phyloP scores from a whole-genome alignment of 2,797 vertebrate species.

The Staurois parvus region DNA sequence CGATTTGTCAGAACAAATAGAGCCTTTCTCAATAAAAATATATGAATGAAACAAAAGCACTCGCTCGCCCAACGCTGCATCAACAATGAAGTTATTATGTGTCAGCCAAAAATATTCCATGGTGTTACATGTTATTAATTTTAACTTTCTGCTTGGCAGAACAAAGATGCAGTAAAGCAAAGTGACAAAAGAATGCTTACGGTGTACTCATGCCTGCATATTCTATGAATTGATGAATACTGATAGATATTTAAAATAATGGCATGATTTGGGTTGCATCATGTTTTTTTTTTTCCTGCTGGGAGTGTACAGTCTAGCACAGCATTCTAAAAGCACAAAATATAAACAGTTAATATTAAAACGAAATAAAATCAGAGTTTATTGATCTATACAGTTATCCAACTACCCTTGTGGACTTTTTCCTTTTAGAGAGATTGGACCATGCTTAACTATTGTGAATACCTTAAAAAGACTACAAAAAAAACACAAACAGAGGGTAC shows the following conservation, averaged over 20 bases:
- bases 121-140: slow-evolving; percentile 54
- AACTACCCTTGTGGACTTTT: no score
- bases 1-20: slow-evolving; percentile 77
- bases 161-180: slow-evolving; percentile 61
- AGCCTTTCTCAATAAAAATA: slow-evolving; percentile 71
- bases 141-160: slow-evolving; percentile 64
- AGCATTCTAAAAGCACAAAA: not conserved
- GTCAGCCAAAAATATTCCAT: slow-evolving; percentile 64
- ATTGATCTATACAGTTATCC: no score
- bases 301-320: not conserved
- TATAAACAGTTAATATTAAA: not conserved
- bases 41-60: slow-evolving; percentile 70
- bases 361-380: not conserved
- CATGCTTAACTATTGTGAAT: no score
- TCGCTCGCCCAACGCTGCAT: slow-evolving; percentile 58
- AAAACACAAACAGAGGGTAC: no score
- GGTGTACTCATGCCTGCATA: slow-evolving; percentile 26
- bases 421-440: no score
- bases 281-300: slow-evolving; percentile 12
- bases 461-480: no score
- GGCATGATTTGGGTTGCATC: slow-evolving; percentile 38
- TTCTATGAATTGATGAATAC: slow-evolving; percentile 63
- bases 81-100: slow-evolving; percentile 66
- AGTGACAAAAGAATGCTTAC: slow-evolving; percentile 37
- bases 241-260: slow-evolving; percentile 40